Conservation (phyloP, 2,797 vertebrate genomes). For the Apodemus agrarius region DNA sequence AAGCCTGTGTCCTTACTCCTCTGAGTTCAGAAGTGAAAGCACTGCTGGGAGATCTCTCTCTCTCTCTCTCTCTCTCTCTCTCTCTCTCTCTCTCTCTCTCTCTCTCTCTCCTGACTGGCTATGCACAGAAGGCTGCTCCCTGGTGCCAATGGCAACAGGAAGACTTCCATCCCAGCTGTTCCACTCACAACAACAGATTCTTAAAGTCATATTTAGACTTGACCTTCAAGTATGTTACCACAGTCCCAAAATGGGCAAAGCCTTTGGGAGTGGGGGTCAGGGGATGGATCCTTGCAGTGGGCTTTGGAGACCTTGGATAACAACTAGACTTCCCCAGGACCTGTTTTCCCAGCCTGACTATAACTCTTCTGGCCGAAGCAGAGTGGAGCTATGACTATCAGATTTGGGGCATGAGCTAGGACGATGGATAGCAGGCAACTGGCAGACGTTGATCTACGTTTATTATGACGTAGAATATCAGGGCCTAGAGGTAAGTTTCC, state of each 20-base stretch:
- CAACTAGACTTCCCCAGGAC: background rate
- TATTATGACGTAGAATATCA: background rate
- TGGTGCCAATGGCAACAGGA: too few relatives aligned
- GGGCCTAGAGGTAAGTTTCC: background rate
- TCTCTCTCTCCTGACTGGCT: too few relatives aligned
- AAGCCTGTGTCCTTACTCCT: too few relatives aligned
- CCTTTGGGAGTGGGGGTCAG: background rate
- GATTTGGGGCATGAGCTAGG: rapidly evolving
- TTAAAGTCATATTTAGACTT: background rate
- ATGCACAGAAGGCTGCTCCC: too few relatives aligned
- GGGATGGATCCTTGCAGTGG: rapidly evolving
- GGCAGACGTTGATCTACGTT: rapidly evolving
- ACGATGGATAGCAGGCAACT: rapidly evolving
- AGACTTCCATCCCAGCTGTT: too few relatives aligned
- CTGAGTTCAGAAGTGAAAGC: too few relatives aligned
- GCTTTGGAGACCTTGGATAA: background rate
- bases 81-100: too few relatives aligned
- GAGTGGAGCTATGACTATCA: background rate
- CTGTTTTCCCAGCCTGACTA: rapidly evolving
- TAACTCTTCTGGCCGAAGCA: rapidly evolving
- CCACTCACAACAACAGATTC: too few relatives aligned
- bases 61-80: too few relatives aligned
- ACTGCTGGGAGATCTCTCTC: too few relatives aligned
- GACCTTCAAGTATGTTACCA: rapidly evolving
- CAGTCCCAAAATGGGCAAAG: background rate